Conservation (phyloP, 2,797 vertebrate species). For the Parauchenoglanis punctatus region DNA sequence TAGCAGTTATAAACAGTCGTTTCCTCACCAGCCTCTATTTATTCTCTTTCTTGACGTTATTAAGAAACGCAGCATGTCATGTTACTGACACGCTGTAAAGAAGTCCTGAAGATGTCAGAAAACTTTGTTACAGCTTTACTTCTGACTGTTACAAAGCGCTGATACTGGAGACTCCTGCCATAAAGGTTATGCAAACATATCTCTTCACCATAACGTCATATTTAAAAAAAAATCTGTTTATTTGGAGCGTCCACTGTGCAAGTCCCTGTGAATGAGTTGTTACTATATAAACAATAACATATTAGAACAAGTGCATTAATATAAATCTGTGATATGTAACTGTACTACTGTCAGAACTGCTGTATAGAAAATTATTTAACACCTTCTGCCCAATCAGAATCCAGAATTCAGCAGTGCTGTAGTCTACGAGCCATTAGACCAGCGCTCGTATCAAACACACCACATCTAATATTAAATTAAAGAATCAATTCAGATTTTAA, state of each 20-base stretch:
- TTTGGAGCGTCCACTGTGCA: too few relatives aligned
- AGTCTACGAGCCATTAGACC: background rate
- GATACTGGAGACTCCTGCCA: background rate
- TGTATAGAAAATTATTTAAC: background rate
- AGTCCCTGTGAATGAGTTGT: too few relatives aligned
- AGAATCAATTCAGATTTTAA: background rate
- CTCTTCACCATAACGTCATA: too few relatives aligned
- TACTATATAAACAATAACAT: too few relatives aligned
- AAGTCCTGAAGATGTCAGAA: too few relatives aligned
- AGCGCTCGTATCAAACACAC: background rate
- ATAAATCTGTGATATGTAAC: too few relatives aligned
- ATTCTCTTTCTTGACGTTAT: background rate
- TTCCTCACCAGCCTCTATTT: background rate
- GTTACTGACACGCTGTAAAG: too few relatives aligned
- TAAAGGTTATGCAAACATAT: background rate
- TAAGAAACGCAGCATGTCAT: too few relatives aligned
- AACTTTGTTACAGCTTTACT: too few relatives aligned
- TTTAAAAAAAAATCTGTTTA: too few relatives aligned
- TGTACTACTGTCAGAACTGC: background rate
- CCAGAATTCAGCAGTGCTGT: background rate
- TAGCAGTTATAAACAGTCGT: background rate
- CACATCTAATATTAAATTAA: background rate
- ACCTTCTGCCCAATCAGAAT: background rate
- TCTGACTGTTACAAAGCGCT: too few relatives aligned
- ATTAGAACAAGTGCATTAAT: too few relatives aligned